phyloP scores from a whole-genome alignment of 2,888 invertebrate genomes.

The Trissonchulus sp. region DNA sequence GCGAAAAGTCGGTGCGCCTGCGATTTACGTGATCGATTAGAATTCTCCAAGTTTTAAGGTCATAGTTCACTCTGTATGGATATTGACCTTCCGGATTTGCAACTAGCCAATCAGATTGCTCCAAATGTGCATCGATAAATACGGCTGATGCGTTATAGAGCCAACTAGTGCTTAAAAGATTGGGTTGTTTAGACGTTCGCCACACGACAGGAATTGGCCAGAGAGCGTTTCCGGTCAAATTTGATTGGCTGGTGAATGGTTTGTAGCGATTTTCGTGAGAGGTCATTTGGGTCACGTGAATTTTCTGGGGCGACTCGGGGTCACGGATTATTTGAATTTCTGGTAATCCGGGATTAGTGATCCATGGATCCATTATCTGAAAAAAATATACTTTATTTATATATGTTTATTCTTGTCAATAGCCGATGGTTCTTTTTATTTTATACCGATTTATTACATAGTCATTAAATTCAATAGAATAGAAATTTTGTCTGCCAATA shows the following conservation, averaged over 20 bases:
- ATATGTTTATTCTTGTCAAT: no score
- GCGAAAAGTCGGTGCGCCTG: neutral
- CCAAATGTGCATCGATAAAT: slow-evolving; percentile 46
- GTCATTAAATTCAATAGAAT: no score
- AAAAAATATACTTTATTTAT: no score
- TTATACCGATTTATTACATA: no score
- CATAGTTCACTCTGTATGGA: slow-evolving; percentile 48
- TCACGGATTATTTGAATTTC: slow-evolving; percentile 40
- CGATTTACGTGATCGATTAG: slow-evolving; percentile 41
- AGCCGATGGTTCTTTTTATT: no score
- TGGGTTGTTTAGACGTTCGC: neutral
- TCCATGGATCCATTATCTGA: slow-evolving; percentile 46
- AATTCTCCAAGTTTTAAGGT: slow-evolving; percentile 46
- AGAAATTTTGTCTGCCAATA: no score
- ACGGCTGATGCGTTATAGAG: no score
- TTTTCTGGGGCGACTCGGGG: no score
- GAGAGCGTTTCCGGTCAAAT: neutral
- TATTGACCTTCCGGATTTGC: slow-evolving; percentile 49
- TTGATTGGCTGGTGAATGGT: no score
- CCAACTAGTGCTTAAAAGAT: no score
- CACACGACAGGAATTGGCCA: neutral
- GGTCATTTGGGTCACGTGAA: neutral
- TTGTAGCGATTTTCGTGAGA: neutral
- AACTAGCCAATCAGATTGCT: slow-evolving; percentile 42
- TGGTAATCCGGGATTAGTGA: slow-evolving; percentile 46